Percentiles rank a stretch among this genome's conserved stretches.
These are phyloP conservation scores for Lepisosteus oculatus DNA, from an alignment of 2,113 vertebrate genomes.

Conservation along the genomic window DNA sequence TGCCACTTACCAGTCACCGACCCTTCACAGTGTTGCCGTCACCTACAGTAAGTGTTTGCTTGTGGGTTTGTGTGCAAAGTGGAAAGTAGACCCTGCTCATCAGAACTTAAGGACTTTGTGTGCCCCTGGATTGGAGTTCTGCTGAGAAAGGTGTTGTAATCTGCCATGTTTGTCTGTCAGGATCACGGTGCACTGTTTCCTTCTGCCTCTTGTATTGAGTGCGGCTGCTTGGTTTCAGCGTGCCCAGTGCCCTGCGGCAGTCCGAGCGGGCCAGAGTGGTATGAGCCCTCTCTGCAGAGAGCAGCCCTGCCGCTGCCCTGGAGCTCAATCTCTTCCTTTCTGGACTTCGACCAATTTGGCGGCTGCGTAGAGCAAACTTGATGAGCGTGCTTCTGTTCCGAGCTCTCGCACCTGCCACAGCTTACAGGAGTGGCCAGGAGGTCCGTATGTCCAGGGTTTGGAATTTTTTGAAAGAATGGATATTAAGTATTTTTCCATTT, in stretches of 20 bases:
- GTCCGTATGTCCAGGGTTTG: conserved; percentile 13
- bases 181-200: background rate
- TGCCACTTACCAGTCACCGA: no score
- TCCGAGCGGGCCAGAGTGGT: conserved; percentile 2
- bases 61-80: no score
- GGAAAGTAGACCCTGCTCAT: no score
- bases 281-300: background rate
- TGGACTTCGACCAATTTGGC: conserved; percentile 13
- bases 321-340: conserved; percentile 1
- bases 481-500: conserved; percentile 9
- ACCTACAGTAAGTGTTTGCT: no score
- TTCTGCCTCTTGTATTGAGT: background rate
- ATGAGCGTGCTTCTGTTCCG: background rate
- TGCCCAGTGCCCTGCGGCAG: background rate
- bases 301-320: background rate
- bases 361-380: background rate
- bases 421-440: conserved; percentile 14
- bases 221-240: background rate
- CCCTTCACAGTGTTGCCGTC: no score
- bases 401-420: conserved; percentile 16
- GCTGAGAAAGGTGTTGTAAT: background rate
- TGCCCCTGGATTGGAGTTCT: background rate
- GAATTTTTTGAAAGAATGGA: conserved; percentile 6
- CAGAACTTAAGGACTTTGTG: background rate
- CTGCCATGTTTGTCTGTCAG: background rate